Evolutionary conservation across 1,140 invertebrate genomes (phyloP), one percentile per base, ranked within the genome.

Genomic region (Conus betulinus): DNA sequence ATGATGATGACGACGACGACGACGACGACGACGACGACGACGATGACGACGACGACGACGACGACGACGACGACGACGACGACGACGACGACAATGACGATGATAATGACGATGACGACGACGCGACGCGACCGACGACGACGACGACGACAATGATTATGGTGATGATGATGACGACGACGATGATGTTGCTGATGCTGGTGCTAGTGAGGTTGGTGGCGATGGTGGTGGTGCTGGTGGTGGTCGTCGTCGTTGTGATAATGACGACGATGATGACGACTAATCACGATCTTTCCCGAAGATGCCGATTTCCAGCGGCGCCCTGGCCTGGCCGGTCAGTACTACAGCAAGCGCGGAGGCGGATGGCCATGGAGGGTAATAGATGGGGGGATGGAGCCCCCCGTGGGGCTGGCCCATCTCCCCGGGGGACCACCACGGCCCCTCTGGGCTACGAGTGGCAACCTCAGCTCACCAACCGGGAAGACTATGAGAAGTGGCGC

Each of bases 301-400:
- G 39, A 87, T 87, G 85, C 85, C 85, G 13, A 87, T 87, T 15
- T 87, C 85, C 11, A 87, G 85, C 74, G 85, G 85, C 25, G 85
- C 85, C 0, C 52, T 87, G 15, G 85, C 53, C 7, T 87, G 85
- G 85, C 85, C 85, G 23, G 52, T n/a, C 52, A 87, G 85, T 79
- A 87, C 71, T 87, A 55, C 85, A 67, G 74, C 71, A 87, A 87
- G 53, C 71, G 71, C n/a, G 53, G 85, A 76, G 52, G 27, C 78
- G 67, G 53, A 76, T n/a, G 27, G 13, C 15, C 51, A 79, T 7
- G 53, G n/a, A 10, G 8, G 55, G 55, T n/a, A 17, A 27, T 0
- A 39, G 39, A 15, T 13, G 51, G 39, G 25, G 39, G 67, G 67
- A 76, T 39, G 7, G 71, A 23, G 39, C 4, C 15, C 60, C n/a